These are phyloP conservation scores for Drosophila suzukii DNA, from an alignment of 1,140 invertebrate species.

Conservation along the genomic window DNA sequence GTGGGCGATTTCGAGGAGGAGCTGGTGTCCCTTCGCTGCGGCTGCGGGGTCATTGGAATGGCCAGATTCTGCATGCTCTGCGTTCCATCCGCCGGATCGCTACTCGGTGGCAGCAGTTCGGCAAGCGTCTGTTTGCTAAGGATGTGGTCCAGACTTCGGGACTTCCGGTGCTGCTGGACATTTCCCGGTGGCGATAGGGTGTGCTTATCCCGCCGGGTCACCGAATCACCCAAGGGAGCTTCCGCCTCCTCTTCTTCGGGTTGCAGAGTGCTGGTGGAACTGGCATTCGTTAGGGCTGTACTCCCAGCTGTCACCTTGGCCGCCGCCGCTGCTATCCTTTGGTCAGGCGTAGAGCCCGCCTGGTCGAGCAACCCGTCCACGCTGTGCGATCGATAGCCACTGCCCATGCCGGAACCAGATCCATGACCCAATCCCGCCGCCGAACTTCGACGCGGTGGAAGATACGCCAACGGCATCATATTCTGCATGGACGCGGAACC, in stretches of 20 bases:
- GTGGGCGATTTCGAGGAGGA: slow-evolving; percentile 70
- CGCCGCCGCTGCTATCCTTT: slow-evolving; percentile 75
- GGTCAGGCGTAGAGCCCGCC: slow-evolving; percentile 65
- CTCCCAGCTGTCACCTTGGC: slow-evolving; percentile 74
- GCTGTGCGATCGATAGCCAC: slow-evolving; percentile 78
- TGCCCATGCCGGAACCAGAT: slow-evolving; percentile 53
- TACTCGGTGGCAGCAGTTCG: slow-evolving; percentile 62
- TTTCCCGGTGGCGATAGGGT: slow-evolving; percentile 47
- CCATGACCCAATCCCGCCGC: slow-evolving; percentile 66
- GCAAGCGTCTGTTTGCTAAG: slow-evolving; percentile 85
- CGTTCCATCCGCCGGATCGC: slow-evolving; percentile 74
- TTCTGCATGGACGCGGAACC: slow-evolving; percentile 79
- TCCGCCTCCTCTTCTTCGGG: slow-evolving; percentile 56
- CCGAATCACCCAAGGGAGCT: slow-evolving; percentile 13
- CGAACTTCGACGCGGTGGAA: slow-evolving; percentile 66
- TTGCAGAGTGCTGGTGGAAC: slow-evolving; percentile 74
- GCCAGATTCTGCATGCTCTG: slow-evolving; percentile 84
- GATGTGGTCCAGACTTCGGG: slow-evolving; percentile 89
- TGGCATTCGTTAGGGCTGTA: slow-evolving; percentile 76
- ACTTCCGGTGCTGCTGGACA: slow-evolving; percentile 85
- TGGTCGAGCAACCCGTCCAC: slow-evolving; percentile 80
- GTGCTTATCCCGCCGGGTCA: slow-evolving; percentile 68
- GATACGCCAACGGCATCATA: slow-evolving; percentile 62
- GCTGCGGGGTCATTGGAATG: slow-evolving; percentile 67
- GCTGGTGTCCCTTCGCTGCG: slow-evolving; percentile 61